Base-by-base conservation (phyloP, 2,888 invertebrate genomes). In the Lasioglossum lativentre region DNA sequence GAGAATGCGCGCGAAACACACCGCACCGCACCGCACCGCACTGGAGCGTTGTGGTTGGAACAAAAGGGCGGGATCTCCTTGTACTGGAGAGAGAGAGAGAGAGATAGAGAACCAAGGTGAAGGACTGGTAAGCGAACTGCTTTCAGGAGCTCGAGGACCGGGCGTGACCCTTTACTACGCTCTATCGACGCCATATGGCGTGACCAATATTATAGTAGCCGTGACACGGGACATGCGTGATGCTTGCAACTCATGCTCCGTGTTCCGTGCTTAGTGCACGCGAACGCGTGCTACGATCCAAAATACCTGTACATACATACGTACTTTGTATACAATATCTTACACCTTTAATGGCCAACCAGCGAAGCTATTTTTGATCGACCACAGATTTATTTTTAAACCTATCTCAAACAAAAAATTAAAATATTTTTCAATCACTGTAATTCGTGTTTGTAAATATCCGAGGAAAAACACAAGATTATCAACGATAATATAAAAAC, bases 161-260 rank as follows among this genome's bases (percentile, higher is more conserved):
- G 74, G 68, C 80, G n/a, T n/a, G 88, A 90, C 90, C 92, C 92
- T 90, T 92, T 89, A 76, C 90, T 89, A 76, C 90, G 89, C 88
- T 87, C 91, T 87, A 92, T 92, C 93, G 90, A 90, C 92, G 90
- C 93, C 93, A 93, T 93, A 93, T 93, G 93, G 91, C 91, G 88
- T 87, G 88, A 88, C 92, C 92, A 91, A 93, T 88, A 91, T 91
- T 88, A 90, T 90, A 92, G 92, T 88, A 86, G 83, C 83, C 82
- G 86, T 70, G 74, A 34, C 75, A 68, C 68, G 68, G 88, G 89
- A 87, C 90, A 89, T 89, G 87, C 78, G 70, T 80, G 80, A 34
- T 38, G 66, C 78, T 38, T 56, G 71, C 19, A 10, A n/a, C 10
- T 52, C 52, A 10, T 52, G 23, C 52, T 8, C 52, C 6, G 5